Conservation (phyloP, 2,888 invertebrate species). For the Hoplodrina blanda region DNA sequence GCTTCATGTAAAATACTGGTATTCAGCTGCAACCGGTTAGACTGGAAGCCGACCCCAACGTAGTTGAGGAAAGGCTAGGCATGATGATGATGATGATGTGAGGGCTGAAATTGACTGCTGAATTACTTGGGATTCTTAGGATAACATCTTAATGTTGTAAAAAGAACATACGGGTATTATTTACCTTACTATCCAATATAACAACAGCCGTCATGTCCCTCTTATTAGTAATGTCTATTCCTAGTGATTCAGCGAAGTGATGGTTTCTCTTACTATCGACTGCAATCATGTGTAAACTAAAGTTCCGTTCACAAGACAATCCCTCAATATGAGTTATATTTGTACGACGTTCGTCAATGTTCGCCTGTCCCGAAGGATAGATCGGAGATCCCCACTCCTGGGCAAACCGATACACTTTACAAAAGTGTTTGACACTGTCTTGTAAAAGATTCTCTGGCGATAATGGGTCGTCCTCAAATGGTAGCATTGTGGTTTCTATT, state of each 20-base stretch:
- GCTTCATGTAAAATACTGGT: too few relatives aligned
- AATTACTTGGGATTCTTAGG: too few relatives aligned
- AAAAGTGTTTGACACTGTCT: conserved; percentile 81
- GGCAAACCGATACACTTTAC: conserved; percentile 83
- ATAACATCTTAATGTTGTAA: not conserved
- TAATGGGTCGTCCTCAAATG: conserved; percentile 86
- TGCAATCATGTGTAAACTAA: conserved; percentile 89
- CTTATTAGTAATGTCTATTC: conserved; percentile 91
- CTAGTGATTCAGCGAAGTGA: conserved; percentile 94
- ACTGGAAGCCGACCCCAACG: too few relatives aligned
- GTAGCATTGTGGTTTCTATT: conserved; percentile 85
- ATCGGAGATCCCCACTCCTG: conserved; percentile 80
- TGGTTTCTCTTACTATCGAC: conserved; percentile 94
- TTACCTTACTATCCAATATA: conserved; percentile 93
- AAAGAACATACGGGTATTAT: conserved; percentile 31
- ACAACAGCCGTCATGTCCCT: conserved; percentile 92
- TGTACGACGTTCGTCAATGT: conserved; percentile 56
- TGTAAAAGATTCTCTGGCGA: conserved; percentile 89
- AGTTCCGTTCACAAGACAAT: conserved; percentile 84
- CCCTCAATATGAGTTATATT: conserved; percentile 84
- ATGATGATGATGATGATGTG: too few relatives aligned
- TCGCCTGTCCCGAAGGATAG: conserved; percentile 68
- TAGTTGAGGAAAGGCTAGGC: too few relatives aligned
- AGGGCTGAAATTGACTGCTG: too few relatives aligned
- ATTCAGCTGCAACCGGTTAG: too few relatives aligned